Conservation (phyloP, 2,888 invertebrate genomes). For the Oxytorus armatus region DNA sequence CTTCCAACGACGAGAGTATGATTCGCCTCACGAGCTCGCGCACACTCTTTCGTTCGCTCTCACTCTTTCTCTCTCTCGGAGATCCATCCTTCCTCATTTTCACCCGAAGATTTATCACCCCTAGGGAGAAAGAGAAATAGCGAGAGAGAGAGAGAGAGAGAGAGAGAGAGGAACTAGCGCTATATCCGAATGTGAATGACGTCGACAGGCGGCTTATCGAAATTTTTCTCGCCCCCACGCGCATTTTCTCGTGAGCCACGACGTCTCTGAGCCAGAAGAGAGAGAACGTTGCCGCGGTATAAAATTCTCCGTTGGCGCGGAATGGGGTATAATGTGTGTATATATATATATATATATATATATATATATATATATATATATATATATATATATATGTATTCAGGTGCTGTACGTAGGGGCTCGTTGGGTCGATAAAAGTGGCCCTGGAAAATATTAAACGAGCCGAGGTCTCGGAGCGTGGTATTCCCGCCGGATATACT, state of each 20-base stretch:
- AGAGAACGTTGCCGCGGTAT: slow-evolving; percentile 35
- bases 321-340: no score
- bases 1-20: slow-evolving; percentile 35
- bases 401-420: slow-evolving; percentile 8
- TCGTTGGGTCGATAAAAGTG: slow-evolving; percentile 51
- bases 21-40: slow-evolving; percentile 23
- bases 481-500: slow-evolving; percentile 56
- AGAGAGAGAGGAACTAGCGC: slow-evolving; percentile 50
- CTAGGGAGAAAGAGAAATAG: background rate
- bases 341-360: no score
- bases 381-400: no score
- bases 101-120: slow-evolving; percentile 52
- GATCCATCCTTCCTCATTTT: slow-evolving; percentile 47
- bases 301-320: slow-evolving; percentile 12
- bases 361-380: no score
- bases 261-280: slow-evolving; percentile 40
- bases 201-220: slow-evolving; percentile 66
- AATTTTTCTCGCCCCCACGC: slow-evolving; percentile 43
- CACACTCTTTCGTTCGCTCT: no score
- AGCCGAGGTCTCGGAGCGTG: slow-evolving; percentile 32
- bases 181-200: slow-evolving; percentile 67
- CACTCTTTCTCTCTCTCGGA: slow-evolving; percentile 26
- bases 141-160: no score
- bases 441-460: slow-evolving; percentile 59
- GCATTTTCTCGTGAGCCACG: slow-evolving; percentile 35